Evolutionary conservation across 2,113 vertebrate genomes (phyloP).

Genomic region (Equus quagga): DNA sequence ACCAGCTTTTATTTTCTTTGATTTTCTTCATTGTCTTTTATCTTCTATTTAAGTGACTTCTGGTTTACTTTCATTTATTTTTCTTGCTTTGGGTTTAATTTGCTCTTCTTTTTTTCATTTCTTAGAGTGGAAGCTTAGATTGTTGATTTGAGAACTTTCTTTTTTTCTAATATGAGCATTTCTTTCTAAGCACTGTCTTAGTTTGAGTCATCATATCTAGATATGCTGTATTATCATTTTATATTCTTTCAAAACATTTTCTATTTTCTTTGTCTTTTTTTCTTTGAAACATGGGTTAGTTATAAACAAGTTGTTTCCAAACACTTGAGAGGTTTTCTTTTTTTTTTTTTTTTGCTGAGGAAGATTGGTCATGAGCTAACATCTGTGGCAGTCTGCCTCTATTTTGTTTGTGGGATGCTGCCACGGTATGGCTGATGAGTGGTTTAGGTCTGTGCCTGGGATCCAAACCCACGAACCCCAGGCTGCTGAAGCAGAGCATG

Average conservation of each 20-base stretch:
- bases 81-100: background rate
- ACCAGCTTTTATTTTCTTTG: background rate
- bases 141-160: background rate
- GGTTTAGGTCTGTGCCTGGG: too few species aligned
- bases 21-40: background rate
- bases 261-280: background rate
- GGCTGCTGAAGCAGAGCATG: too few species aligned
- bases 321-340: background rate
- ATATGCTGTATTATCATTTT: background rate
- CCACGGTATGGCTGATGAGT: too few species aligned
- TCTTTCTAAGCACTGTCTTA: background rate
- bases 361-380: too few species aligned
- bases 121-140: background rate
- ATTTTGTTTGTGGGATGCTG: too few species aligned
- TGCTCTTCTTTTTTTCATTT: background rate
- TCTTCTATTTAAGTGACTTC: background rate
- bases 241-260: constrained; percentile 5
- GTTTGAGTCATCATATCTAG: background rate
- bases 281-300: background rate
- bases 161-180: background rate
- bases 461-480: too few species aligned
- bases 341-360: too few species aligned
- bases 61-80: background rate
- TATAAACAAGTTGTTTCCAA: background rate
- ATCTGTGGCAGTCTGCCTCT: too few species aligned